Conservation (phyloP, 2,888 invertebrate species). For the Gastracanthus pulcherrimus region DNA sequence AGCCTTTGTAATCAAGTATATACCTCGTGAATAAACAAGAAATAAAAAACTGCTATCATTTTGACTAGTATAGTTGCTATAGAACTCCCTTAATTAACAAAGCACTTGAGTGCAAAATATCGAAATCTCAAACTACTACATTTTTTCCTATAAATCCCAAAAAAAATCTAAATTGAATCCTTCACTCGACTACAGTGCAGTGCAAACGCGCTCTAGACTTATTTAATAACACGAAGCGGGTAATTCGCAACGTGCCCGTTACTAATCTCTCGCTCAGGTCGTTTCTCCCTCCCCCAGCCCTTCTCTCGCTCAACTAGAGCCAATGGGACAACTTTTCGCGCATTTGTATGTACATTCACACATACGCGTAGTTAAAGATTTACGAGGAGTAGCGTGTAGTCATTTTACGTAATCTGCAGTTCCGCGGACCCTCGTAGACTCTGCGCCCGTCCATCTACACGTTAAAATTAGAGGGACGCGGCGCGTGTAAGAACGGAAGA, state of each 20-base stretch:
- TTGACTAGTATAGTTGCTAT: too few relatives aligned
- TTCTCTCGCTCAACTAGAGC: neutral
- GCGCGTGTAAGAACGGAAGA: neutral
- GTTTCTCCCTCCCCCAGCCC: neutral
- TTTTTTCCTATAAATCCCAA: too few relatives aligned
- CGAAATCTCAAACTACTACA: too few relatives aligned
- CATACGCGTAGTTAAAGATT: neutral
- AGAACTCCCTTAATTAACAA: too few relatives aligned
- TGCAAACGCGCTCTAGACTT: neutral
- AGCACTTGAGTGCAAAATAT: too few relatives aligned
- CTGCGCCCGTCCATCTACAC: too few relatives aligned
- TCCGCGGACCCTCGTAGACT: neutral
- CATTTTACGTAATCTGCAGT: constrained; percentile 1
- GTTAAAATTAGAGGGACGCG: neutral
- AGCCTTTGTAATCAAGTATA: too few relatives aligned
- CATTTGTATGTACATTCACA: neutral
- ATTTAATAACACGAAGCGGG: neutral
- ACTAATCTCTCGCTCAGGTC: neutral
- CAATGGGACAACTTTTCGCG: neutral
- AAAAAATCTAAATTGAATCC: neutral
- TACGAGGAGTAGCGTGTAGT: neutral
- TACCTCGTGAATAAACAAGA: too few relatives aligned
- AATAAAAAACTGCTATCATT: too few relatives aligned
- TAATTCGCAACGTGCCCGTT: neutral
- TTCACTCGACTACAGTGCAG: neutral